Conservation (phyloP, 1,140 invertebrate species). For the Meloidogyne floridensis region DNA sequence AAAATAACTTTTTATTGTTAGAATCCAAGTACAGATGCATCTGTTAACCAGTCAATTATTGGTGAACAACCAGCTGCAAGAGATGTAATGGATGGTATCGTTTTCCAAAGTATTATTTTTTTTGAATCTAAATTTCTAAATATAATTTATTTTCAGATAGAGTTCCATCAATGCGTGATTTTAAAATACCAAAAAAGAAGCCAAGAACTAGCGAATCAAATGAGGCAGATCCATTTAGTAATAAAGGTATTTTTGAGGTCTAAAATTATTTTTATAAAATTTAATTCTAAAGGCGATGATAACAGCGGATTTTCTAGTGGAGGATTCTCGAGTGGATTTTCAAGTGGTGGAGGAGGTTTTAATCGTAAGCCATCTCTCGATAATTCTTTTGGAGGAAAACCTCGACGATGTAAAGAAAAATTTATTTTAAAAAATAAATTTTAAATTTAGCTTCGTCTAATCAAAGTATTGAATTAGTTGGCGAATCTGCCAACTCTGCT, state of each 20-base stretch:
- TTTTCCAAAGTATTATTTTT: constrained; percentile 7
- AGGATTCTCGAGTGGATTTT: background rate
- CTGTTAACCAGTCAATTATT: background rate
- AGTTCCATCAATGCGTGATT: constrained; percentile 7
- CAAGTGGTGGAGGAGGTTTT: too few relatives aligned
- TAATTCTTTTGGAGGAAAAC: background rate
- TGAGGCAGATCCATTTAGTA: background rate
- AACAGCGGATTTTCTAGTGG: background rate
- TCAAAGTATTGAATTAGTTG: background rate
- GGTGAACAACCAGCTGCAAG: background rate
- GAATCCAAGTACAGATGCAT: background rate
- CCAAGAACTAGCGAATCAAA: background rate
- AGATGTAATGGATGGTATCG: background rate
- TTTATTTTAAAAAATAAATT: background rate
- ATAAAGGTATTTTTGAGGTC: background rate
- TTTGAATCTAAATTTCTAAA: background rate
- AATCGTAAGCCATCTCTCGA: background rate
- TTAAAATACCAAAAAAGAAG: constrained; percentile 29
- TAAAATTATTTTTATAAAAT: background rate
- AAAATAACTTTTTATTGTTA: background rate
- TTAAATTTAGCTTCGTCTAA: background rate
- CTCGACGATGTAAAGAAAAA: background rate
- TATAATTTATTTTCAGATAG: background rate
- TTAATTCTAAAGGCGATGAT: background rate
- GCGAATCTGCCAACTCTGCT: background rate